phyloP scores from a whole-genome alignment of 2,797 vertebrate species.

The Sebastes hubbsi region DNA sequence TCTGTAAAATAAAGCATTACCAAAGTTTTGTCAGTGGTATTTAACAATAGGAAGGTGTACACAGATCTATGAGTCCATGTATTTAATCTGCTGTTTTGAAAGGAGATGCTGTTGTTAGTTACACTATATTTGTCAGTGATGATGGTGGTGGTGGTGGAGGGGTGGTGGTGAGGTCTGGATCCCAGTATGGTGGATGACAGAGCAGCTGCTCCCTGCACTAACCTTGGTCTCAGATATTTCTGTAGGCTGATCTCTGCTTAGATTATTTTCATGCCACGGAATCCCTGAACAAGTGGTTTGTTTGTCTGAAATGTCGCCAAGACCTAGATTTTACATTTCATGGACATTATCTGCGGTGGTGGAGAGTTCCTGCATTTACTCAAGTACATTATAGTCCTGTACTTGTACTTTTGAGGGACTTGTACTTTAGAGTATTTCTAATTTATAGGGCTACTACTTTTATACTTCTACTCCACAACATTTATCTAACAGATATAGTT shows the following conservation, averaged over 20 bases:
- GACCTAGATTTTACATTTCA: not conserved
- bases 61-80: not conserved
- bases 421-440: not conserved
- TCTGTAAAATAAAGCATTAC: not conserved
- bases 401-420: not conserved
- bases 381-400: not conserved
- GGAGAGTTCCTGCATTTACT: not conserved
- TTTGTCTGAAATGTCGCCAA: slow-evolving; percentile 6
- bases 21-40: not conserved
- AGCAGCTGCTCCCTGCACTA: slow-evolving; percentile 48
- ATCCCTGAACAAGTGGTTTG: not conserved
- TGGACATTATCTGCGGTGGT: not conserved
- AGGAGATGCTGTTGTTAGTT: slow-evolving; percentile 14
- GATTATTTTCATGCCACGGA: slow-evolving; percentile 40
- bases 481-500: not conserved
- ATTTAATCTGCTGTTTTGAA: slow-evolving; percentile 14
- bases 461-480: not conserved
- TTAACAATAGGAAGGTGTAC: not conserved
- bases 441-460: not conserved
- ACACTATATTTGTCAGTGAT: slow-evolving; percentile 14
- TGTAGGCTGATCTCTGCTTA: slow-evolving; percentile 36
- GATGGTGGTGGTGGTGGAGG: not conserved
- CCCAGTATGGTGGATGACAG: slow-evolving; percentile 18
- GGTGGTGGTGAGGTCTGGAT: slow-evolving; percentile 10
- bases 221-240: slow-evolving; percentile 48